Evolutionary conservation across 2,797 vertebrate species (phyloP), one percentile per base, ranked within the genome.

Genomic region (Scolopax bukidnonensis): DNA sequence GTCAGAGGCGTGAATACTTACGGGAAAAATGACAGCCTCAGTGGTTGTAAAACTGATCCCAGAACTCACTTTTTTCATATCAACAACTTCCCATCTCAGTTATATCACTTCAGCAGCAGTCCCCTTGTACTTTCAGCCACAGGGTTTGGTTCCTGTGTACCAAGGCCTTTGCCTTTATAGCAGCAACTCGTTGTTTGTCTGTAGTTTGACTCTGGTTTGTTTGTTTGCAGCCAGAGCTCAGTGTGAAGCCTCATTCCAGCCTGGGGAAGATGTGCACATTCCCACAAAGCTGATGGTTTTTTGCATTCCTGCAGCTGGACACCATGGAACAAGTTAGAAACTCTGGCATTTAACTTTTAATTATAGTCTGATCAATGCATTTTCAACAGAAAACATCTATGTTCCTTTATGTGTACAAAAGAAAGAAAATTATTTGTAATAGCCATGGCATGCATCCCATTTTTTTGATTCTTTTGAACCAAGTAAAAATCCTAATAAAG

Each of bases 151-250:
- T 93, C 12, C 38, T 54, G 27, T 40, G 24, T 2, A 16, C 11
- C 30, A 10, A 71, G 20, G 30, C 30, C 50, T 81, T 81, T 45
- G 19, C 7, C 32, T 63, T 27, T 19, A 9, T 1, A 43, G 40
- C 33, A 7, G 17, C 4, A 5, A 6, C 0, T 3, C 12, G 7
- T 23, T 2, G 0, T 76, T 16, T 20, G 4, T 30, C 51, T 36
- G 16, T 69, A 1, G 0, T 36, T 54, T 71, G 24, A 47, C 9
- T 48, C 33, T 6, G 8, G 24, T 30, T 36, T 21, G 11, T 75
- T 73, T 71, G n/a, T 28, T 51, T 80, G 33, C 63, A 76, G 25
- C 13, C 43, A 8, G 10, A 68, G 36, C 32, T 54, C 5, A 1
- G 9, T 3, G 3, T 25, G 56, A 64, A 73, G 16, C 27, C 54